Evolutionary conservation across 2,888 invertebrate genomes (phyloP), one percentile per base, ranked within the genome.

Genomic region (Drosophila kanekoi): DNA sequence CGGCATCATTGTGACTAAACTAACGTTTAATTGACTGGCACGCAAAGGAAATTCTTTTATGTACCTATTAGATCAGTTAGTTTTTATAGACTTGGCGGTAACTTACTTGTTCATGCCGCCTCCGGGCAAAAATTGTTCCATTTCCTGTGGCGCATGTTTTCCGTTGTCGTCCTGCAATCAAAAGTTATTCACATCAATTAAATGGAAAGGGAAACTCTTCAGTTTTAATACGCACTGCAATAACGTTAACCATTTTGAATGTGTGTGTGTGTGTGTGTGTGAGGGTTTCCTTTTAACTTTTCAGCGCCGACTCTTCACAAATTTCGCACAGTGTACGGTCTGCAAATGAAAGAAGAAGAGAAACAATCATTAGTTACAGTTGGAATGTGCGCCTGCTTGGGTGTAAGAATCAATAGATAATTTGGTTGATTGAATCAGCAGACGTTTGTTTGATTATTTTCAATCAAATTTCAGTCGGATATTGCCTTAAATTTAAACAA

Each of bases 71-170:
- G 61, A 63, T 48, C 35, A 40, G 41, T 43, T 16, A n/a, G 57
- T 57, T 40, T 43, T 14, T 11, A 35, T 52, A 18, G 1, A 57
- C 20, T 1, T 3, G 9, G 9, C 10, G 6, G 18, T 68, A 91
- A 91, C 91, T 91, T 70, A 91, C 91, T 89, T 91, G 64, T 88
- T 90, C 43, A 79, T 66, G 62, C 95, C 96, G 87, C 96, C 94
- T 52, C 87, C 89, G 45, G 96, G 95, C 75, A 97, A 93, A 90
- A 96, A 96, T n/a, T 96, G 96, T 84, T 96, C 96, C 94, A 96
- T 92, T 92, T 97, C 96, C 80, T 96, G 96, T 51, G 95, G 93
- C 67, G 77, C 89, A 86, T 81, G 82, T 92, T 90, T 91, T 72
- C 86, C 83, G 72, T 89, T 90, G 72, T 87, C 87, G 72, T 92